phyloP scores from a whole-genome alignment of 2,113 vertebrate species.

The Gadus macrocephalus region DNA sequence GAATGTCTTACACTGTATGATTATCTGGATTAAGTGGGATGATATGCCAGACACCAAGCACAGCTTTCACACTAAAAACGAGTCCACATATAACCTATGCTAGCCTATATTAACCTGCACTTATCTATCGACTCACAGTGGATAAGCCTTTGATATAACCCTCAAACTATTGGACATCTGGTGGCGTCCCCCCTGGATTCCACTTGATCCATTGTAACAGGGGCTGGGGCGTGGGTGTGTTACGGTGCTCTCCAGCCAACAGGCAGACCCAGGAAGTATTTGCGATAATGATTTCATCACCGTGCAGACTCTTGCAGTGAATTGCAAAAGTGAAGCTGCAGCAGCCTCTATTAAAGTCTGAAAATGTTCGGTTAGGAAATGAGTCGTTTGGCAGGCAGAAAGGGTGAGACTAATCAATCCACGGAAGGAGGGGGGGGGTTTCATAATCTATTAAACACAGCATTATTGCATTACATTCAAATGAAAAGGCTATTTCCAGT shows the following conservation, averaged over 20 bases:
- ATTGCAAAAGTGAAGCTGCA: slow-evolving; percentile 15
- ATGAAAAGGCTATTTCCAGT: slow-evolving; percentile 64
- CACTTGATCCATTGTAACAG: slow-evolving; percentile 42
- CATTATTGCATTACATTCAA: slow-evolving; percentile 65
- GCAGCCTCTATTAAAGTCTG: no score
- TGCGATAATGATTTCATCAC: slow-evolving; percentile 35
- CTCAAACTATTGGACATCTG: slow-evolving; percentile 54
- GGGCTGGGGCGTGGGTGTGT: not conserved
- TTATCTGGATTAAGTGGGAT: no score
- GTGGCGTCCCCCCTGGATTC: slow-evolving; percentile 45
- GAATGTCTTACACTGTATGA: no score
- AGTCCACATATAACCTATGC: no score
- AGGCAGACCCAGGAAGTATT: no score
- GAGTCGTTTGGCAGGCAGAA: slow-evolving; percentile 24
- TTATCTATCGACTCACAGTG: not conserved
- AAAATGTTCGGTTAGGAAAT: no score
- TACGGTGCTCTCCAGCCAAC: slow-evolving; percentile 34
- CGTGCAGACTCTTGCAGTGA: slow-evolving; percentile 34
- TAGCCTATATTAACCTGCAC: no score
- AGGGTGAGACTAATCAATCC: slow-evolving; percentile 64
- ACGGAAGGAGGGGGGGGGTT: not conserved
- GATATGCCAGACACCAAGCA: no score
- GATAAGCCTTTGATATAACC: slow-evolving; percentile 10
- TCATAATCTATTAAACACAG: slow-evolving; percentile 57
- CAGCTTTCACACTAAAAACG: no score